Evolutionary conservation across 2,888 invertebrate species (phyloP), one percentile per base, ranked within the genome.

Genomic region (Antheraea assamensis): DNA sequence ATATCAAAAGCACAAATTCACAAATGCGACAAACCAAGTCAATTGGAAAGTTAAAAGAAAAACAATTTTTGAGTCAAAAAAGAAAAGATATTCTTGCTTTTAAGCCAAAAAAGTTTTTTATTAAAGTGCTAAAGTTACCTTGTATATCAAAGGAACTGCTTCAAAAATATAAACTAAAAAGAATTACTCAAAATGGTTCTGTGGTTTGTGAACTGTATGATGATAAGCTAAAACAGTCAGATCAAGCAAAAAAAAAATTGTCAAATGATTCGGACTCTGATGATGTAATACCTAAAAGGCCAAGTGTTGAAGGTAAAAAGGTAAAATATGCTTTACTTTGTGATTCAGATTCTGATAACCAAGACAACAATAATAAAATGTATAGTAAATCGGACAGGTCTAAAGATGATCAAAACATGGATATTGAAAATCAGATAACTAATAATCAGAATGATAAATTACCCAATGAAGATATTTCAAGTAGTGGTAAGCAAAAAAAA

Each of bases 71-170:
- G 83, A 72, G 70, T 75, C 71, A 74, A 77, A 85, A 87, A 84
- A 83, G 85, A 76, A 85, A 87, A 75, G 90, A 91, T 83, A 86
- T 90, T 15, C 78, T 79, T 71, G 77, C 78, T 24, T 94, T 94
- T 78, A 87, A 87, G 79, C 76, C 90, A 5, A 93, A 90, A 81
- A 74, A 81, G 3, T 90, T 91, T 82, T 31, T 74, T 72, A 81
- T 94, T 72, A 83, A 84, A 73, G 68, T 93, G 27, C 77, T 71
- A 68, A 87, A 82, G 74, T 76, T 93, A 74, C 91, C 92, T 27
- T 77, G 82, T 77, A 81, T 91, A 47, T 83, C 84, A 74, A 61
- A 75, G 49, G 73, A 78, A 2, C 92, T 88, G 82, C 81, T 94
- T 74, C 74, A 78, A 13, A 72, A 73, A 58, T 76, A 90, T 77